These are phyloP conservation scores for Syngnathoides biaculeatus DNA, from an alignment of 2,113 vertebrate genomes.

Conservation along the genomic window DNA sequence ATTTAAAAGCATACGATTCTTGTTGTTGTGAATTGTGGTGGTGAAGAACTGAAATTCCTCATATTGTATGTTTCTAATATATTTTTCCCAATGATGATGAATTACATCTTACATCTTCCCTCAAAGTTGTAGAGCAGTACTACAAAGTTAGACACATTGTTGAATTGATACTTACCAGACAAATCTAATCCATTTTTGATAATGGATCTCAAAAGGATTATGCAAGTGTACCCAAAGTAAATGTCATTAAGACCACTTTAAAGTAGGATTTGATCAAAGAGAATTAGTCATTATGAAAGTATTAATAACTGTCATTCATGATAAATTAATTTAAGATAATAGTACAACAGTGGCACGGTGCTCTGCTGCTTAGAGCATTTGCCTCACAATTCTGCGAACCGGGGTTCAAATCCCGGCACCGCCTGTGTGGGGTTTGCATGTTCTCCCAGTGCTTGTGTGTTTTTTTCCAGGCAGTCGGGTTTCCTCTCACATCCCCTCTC, in stretches of 20 bases:
- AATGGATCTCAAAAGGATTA: background rate
- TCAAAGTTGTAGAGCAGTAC: background rate
- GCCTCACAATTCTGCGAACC: no score
- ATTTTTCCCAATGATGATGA: background rate
- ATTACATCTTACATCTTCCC: background rate
- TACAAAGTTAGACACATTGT: background rate
- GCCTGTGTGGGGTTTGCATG: no score
- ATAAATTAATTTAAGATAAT: conserved; percentile 18
- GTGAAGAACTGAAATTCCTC: background rate
- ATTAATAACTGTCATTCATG: conserved; percentile 12
- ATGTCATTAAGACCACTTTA: conserved; percentile 7
- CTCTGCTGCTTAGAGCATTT: no score
- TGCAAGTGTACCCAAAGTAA: background rate
- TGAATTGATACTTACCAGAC: background rate
- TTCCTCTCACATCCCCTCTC: no score
- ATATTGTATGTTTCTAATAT: background rate
- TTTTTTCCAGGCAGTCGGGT: no score
- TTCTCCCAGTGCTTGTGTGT: no score
- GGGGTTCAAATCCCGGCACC: no score
- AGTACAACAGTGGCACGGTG: no score
- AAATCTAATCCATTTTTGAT: background rate
- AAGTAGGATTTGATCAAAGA: background rate
- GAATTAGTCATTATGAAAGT: conserved; percentile 9
- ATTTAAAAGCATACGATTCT: background rate
- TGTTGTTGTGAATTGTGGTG: background rate